A percentile compares a stretch with the other conserved stretches of the same genome.
Evolutionary conservation across 2,888 invertebrate genomes (phyloP).

Genomic region (Thymelicus acteon): DNA sequence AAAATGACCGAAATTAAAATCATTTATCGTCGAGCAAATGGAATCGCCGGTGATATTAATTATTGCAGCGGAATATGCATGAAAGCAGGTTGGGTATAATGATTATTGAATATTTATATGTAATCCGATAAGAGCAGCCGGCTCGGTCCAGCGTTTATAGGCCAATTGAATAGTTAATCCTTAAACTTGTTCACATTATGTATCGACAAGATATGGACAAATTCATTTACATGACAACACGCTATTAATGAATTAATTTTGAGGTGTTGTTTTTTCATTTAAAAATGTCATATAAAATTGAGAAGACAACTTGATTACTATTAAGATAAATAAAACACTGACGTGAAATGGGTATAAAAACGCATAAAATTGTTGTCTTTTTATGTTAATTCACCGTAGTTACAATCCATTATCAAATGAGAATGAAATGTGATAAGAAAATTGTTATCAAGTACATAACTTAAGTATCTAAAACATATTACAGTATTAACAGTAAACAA

Average conservation of each 20-base stretch:
- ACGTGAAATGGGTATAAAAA: neutral
- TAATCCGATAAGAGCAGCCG: constrained; percentile 49
- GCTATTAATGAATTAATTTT: constrained; percentile 15
- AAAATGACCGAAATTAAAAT: constrained; percentile 34
- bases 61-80: constrained; percentile 39
- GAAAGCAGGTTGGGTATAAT: constrained; percentile 37
- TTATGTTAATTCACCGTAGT: neutral
- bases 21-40: constrained; percentile 35
- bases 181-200: constrained; percentile 37
- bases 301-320: neutral
- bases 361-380: neutral
- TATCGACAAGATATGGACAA: constrained; percentile 27
- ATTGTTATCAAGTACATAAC: too few species aligned
- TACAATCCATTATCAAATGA: too few species aligned
- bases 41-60: constrained; percentile 38
- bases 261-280: neutral
- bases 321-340: neutral
- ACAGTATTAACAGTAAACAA: constrained; percentile 10
- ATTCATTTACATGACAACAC: constrained; percentile 32
- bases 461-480: too few species aligned
- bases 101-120: constrained; percentile 52
- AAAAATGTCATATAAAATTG: neutral
- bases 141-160: constrained; percentile 50
- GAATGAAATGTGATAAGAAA: too few species aligned
- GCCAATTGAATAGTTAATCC: constrained; percentile 46